Evolutionary conservation across 2,797 vertebrate species (phyloP).

Genomic region (Myripristis jacobus): DNA sequence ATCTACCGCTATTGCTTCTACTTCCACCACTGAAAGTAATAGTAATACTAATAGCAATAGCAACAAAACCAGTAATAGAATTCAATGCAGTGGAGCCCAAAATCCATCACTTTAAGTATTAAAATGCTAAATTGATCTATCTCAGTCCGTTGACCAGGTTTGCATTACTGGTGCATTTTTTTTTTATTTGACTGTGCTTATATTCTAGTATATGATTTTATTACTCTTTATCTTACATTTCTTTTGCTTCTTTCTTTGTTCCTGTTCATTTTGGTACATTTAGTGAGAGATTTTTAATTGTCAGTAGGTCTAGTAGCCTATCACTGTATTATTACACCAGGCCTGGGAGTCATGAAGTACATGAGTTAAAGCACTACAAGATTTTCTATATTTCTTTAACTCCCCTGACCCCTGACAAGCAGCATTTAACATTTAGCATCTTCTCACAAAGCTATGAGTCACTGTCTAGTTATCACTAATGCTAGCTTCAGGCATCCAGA

Average conservation of each 20-base stretch:
- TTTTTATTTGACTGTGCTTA: constrained; percentile 15
- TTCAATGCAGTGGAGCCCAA: too few species aligned
- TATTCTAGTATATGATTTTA: constrained; percentile 1
- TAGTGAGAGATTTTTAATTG: constrained; percentile 62
- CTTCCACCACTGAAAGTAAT: too few species aligned
- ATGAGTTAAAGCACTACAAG: background rate
- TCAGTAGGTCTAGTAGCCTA: constrained; percentile 59
- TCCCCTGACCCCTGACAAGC: constrained; percentile 18
- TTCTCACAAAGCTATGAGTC: constrained; percentile 53
- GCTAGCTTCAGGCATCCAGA: constrained; percentile 49
- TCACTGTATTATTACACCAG: constrained; percentile 46
- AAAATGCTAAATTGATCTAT: too few species aligned
- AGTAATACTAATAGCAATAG: background rate
- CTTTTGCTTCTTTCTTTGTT: too few species aligned
- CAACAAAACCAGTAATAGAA: background rate
- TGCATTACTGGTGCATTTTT: constrained; percentile 29
- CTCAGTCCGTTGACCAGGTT: constrained; percentile 35
- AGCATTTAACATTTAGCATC: constrained; percentile 32
- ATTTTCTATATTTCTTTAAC: constrained; percentile 27
- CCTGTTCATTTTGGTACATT: constrained; percentile 55
- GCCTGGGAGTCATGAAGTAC: constrained; percentile 32
- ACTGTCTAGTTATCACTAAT: constrained; percentile 54
- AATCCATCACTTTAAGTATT: too few species aligned
- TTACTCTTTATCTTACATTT: constrained; percentile 21
- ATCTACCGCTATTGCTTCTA: too few species aligned